Base-by-base conservation (phyloP, 2,888 invertebrate genomes). In the Podotricha telesiphe region DNA sequence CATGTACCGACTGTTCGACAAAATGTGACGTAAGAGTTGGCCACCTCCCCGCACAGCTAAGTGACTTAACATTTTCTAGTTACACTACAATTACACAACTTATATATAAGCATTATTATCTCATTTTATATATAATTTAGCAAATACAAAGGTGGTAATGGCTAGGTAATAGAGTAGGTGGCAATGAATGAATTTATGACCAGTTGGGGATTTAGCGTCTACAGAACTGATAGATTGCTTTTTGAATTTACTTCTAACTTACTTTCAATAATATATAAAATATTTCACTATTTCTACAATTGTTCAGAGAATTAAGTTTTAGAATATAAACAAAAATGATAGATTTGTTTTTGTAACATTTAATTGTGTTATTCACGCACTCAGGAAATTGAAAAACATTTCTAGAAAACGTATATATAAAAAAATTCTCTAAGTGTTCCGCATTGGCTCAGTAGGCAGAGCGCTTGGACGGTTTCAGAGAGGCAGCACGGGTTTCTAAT, bases 131-230 rank as follows among this genome's bases (percentile, higher is more conserved):
- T 19, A 20, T 15, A 48, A 62, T 62, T 50, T 19, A 47, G 20
- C 47, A 50, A 48, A 62, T 34, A 50, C 19, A 34, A 50, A 50
- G 48, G 20, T 19, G 28, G 28, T 28, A 40, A 42, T 55, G 28
- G 45, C 28, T 19, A 56, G 56, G 55, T 65, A 56, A 65, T 56
- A 45, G 47, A 56, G 65, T 34, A 53, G 56, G 47, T 56, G 45
- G 56, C 42, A 65, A 56, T 56, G 56, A 65, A 65, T 65, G 56
- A 65, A 65, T 65, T 65, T 65, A 65, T 65, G 19, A 34, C 55
- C 65, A 19, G 22, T 47, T 28, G 47, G 65, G 65, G 55, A 47
- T 34, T 65, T 56, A 55, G 4, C 55, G 56, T 56, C 65, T 55
- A 28, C 19, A 53, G 42, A 45, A 17, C 42, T 65, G 53, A 65